Conservation (phyloP, 2,888 invertebrate genomes). For the Nipponacmea schrenckii region DNA sequence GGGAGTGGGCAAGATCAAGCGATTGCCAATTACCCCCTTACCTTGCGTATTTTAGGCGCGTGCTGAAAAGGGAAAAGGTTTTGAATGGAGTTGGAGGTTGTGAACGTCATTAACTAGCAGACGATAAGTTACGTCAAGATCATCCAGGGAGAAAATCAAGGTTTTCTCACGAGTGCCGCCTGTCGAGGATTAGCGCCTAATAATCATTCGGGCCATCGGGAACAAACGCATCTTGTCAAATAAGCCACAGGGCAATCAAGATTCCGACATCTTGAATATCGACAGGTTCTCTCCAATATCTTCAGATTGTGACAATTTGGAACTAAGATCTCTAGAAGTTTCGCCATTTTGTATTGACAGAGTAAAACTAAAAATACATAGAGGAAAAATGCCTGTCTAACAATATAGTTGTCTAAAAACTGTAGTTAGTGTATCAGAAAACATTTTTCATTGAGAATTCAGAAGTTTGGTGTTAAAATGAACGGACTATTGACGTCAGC, state of each 20-base stretch:
- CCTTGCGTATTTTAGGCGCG: slow-evolving; percentile 23
- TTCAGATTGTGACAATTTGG: too few relatives aligned
- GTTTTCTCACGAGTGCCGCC: slow-evolving; percentile 8
- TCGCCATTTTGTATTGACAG: too few relatives aligned
- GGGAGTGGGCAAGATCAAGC: slow-evolving; percentile 28
- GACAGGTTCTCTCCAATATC: neutral
- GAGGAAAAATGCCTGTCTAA: too few relatives aligned
- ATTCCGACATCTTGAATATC: neutral
- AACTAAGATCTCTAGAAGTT: too few relatives aligned
- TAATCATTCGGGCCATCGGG: slow-evolving; percentile 16
- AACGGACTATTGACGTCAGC: slow-evolving; percentile 34
- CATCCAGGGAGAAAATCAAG: slow-evolving; percentile 4
- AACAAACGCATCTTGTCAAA: slow-evolving; percentile 3
- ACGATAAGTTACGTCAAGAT: slow-evolving; percentile 9
- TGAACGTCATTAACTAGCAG: slow-evolving; percentile 6
- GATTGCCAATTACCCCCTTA: slow-evolving; percentile 32
- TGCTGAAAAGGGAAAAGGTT: slow-evolving; percentile 11
- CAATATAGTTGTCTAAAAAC: too few relatives aligned
- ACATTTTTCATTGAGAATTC: too few relatives aligned
- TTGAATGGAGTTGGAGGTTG: slow-evolving; percentile 1
- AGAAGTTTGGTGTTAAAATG: slow-evolving; percentile 20
- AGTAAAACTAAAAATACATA: too few relatives aligned
- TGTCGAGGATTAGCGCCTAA: slow-evolving; percentile 23
- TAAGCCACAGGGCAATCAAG: neutral
- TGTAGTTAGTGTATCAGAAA: too few relatives aligned